Conservation (phyloP, 2,797 vertebrate genomes). For the Alcedo quadribrachys region DNA sequence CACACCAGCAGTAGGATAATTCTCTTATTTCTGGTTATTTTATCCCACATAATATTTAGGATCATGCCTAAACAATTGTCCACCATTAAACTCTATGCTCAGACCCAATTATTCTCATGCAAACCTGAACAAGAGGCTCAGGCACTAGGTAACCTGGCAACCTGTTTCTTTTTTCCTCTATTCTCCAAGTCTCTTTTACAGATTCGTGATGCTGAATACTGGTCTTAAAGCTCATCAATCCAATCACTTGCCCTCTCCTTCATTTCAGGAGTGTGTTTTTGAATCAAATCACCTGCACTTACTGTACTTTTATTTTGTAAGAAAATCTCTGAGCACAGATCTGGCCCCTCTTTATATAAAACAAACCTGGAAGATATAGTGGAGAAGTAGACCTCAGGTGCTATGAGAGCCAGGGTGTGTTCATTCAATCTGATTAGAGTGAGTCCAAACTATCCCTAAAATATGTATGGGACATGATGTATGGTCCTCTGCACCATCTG, state of each 20-base stretch:
- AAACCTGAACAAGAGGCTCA: background rate
- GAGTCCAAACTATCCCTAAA: background rate
- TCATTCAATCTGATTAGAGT: background rate
- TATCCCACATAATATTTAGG: background rate
- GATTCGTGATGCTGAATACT: background rate
- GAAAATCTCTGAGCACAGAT: background rate
- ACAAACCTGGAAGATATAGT: background rate
- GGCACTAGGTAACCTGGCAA: background rate
- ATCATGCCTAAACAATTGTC: background rate
- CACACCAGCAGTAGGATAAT: background rate
- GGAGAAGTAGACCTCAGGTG: background rate
- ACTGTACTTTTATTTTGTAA: background rate
- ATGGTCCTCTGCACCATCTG: background rate
- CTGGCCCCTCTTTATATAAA: background rate
- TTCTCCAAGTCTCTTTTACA: background rate
- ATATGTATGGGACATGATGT: accelerated
- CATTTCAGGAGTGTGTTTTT: background rate
- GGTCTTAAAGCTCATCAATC: background rate
- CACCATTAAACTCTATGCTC: background rate
- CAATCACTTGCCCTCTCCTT: background rate
- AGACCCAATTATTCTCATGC: background rate
- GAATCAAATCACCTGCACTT: background rate
- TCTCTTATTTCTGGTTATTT: background rate
- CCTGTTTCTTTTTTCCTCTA: background rate
- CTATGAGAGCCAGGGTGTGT: background rate